Percentiles rank a stretch among this genome's conserved stretches.
phyloP scores from a whole-genome alignment of 1,140 invertebrate species.

The Trinorchestia longiramus region DNA sequence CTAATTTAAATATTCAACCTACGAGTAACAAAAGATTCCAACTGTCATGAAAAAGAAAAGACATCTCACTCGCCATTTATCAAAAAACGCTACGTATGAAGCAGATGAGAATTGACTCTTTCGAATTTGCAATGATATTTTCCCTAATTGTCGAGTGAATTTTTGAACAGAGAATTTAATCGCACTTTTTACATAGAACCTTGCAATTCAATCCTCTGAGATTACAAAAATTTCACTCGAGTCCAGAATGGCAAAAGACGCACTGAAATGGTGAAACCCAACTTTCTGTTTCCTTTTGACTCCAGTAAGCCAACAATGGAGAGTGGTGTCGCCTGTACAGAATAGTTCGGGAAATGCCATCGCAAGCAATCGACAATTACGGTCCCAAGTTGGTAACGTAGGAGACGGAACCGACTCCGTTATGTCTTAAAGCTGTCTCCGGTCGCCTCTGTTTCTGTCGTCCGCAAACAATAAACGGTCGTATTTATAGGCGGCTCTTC shows the following conservation, averaged over 20 bases:
- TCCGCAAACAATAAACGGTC: conserved; percentile 15
- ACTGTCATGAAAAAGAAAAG: no score
- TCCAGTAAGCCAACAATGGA: background rate
- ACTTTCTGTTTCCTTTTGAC: background rate
- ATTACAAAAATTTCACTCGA: background rate
- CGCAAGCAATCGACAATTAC: conserved; percentile 40
- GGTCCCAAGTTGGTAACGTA: conserved; percentile 42
- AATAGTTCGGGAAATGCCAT: conserved; percentile 9
- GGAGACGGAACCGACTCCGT: background rate
- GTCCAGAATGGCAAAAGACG: background rate
- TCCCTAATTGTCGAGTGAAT: background rate
- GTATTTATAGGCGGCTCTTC: background rate
- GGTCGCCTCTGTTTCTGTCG: background rate
- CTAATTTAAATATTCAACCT: no score
- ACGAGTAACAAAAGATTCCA: no score
- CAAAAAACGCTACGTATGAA: background rate
- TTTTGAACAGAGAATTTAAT: background rate
- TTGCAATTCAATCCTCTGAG: background rate
- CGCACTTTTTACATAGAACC: background rate
- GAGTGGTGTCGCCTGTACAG: background rate
- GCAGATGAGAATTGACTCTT: background rate
- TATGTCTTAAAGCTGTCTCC: conserved; percentile 23
- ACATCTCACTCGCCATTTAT: no score
- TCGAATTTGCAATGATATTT: background rate
- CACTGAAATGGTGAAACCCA: background rate